Conservation (phyloP, 1,140 invertebrate genomes). For the Grapholita molesta region DNA sequence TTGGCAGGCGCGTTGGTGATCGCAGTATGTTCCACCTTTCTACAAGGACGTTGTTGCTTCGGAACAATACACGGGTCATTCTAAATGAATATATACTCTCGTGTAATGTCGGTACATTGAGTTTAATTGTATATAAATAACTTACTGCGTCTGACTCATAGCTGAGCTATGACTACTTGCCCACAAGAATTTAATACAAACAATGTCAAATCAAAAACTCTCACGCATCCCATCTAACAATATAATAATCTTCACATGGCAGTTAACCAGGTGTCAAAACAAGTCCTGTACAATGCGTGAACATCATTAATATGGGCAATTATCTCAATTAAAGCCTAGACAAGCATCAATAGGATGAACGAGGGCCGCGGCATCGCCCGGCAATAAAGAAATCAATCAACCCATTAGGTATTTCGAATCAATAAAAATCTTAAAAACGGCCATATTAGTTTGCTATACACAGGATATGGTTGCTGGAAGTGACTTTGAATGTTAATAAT, state of each 20-base stretch:
- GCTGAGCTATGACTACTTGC: too few relatives aligned
- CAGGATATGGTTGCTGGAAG: constrained; percentile 34
- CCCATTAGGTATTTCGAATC: constrained; percentile 75
- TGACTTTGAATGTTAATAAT: constrained; percentile 21
- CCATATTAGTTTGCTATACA: constrained; percentile 49
- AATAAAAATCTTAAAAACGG: constrained; percentile 69
- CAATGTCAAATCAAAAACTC: constrained; percentile 2
- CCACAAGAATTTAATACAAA: neutral
- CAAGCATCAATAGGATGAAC: constrained; percentile 66
- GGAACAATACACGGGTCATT: too few relatives aligned
- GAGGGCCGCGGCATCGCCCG: constrained; percentile 48
- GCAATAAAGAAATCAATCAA: constrained; percentile 77
- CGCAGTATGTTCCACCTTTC: too few relatives aligned
- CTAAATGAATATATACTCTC: too few relatives aligned
- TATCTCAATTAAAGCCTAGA: constrained; percentile 66
- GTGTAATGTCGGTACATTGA: neutral
- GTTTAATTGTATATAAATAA: too few relatives aligned
- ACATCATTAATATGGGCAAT: constrained; percentile 66
- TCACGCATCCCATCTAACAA: constrained; percentile 10
- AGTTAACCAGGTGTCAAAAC: constrained; percentile 69
- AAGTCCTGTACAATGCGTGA: constrained; percentile 57
- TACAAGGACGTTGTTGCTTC: too few relatives aligned
- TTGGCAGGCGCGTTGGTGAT: too few relatives aligned
- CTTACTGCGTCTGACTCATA: too few relatives aligned
- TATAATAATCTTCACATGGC: constrained; percentile 52